These are phyloP conservation scores for Cricetomys ansorgei DNA, from an alignment of 2,113 vertebrate species.

Conservation along the genomic window DNA sequence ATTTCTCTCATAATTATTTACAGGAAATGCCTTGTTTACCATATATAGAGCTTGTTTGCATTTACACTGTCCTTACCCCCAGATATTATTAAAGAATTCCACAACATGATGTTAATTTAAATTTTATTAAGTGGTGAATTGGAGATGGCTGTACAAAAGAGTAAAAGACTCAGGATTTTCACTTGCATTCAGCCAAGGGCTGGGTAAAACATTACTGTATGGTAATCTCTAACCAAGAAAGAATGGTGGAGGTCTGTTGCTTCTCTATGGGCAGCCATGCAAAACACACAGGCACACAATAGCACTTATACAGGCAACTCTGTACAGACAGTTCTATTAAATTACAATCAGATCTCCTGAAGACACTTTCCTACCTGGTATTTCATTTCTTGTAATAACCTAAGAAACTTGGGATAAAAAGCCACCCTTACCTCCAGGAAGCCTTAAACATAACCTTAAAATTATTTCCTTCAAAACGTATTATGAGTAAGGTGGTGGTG, in stretches of 20 bases:
- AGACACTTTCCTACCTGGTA: conserved; percentile 32
- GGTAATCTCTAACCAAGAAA: conserved; percentile 3
- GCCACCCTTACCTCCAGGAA: background rate
- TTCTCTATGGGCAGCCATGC: background rate
- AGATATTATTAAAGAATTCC: background rate
- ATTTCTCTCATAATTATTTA: conserved; percentile 32
- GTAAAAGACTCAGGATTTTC: conserved; percentile 27
- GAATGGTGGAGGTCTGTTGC: background rate
- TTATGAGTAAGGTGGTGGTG: too few species aligned
- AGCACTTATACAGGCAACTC: conserved; percentile 20
- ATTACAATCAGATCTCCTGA: background rate
- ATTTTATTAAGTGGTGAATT: background rate
- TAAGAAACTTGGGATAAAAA: conserved; percentile 12
- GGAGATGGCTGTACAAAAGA: conserved; percentile 8
- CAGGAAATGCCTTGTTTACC: conserved; percentile 14
- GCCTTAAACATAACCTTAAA: conserved; percentile 55
- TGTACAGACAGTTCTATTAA: conserved; percentile 56
- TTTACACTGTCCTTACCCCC: conserved; percentile 29
- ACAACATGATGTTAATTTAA: conserved; percentile 42
- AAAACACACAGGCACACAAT: conserved; percentile 7
- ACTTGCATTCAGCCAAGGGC: conserved; percentile 19
- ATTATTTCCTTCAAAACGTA: background rate
- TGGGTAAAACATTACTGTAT: background rate
- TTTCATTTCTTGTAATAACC: conserved; percentile 45
- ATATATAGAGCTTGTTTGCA: background rate